Percentiles rank a stretch among this genome's conserved stretches.
Conservation (phyloP, 2,113 vertebrate genomes). For the Ancistrus triradiatus region DNA sequence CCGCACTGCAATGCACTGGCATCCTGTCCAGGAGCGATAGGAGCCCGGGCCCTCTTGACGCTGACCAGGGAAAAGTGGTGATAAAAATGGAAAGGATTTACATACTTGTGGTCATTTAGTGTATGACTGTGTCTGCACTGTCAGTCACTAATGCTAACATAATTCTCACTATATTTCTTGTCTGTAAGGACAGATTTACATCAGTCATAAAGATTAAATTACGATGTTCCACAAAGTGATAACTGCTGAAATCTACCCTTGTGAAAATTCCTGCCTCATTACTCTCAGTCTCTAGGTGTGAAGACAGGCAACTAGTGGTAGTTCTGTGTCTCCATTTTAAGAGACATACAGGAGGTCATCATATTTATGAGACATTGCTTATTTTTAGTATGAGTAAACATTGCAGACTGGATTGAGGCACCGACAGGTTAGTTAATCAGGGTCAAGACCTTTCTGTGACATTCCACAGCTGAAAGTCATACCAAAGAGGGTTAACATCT, state of each 20-base stretch:
- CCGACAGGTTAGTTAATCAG: constrained; percentile 37
- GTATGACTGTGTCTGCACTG: too few species aligned
- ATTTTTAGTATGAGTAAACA: constrained; percentile 43
- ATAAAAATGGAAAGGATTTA: too few species aligned
- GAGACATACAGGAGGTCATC: constrained; percentile 7
- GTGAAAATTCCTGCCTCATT: not conserved
- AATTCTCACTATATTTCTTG: too few species aligned
- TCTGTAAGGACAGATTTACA: too few species aligned
- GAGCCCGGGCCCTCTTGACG: too few species aligned
- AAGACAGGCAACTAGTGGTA: not conserved
- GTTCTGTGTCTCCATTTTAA: constrained; percentile 23
- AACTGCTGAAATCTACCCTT: constrained; percentile 9
- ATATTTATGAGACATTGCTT: constrained; percentile 29
- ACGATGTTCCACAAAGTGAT: constrained; percentile 51
- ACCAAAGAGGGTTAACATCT: constrained; percentile 3
- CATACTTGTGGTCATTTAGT: too few species aligned
- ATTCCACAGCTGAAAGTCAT: constrained; percentile 21
- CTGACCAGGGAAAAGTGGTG: too few species aligned
- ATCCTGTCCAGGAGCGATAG: too few species aligned
- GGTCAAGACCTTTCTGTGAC: constrained; percentile 35
- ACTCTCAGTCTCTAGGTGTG: not conserved
- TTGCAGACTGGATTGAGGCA: constrained; percentile 14
- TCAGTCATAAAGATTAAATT: constrained; percentile 52
- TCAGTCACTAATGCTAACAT: too few species aligned
- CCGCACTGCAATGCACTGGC: too few species aligned